phyloP scores from a whole-genome alignment of 1,140 invertebrate genomes.

The Neomicropteryx cornuta region DNA sequence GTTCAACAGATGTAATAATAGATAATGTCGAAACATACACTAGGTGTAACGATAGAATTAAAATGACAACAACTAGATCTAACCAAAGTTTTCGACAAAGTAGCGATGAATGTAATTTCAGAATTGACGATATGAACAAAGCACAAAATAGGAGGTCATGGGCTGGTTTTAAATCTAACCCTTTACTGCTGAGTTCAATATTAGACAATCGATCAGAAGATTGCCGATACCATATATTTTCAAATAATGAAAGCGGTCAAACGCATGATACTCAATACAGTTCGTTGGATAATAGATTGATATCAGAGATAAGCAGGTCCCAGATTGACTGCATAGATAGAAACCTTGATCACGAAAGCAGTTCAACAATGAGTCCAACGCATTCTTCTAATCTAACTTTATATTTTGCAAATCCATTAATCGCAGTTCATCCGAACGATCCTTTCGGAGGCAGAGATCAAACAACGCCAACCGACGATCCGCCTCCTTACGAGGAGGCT shows the following conservation, averaged over 20 bases:
- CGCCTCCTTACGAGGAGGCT: constrained; percentile 39
- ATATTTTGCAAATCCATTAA: constrained; percentile 50
- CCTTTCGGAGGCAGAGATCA: constrained; percentile 45
- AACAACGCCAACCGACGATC: constrained; percentile 37
- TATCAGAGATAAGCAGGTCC: constrained; percentile 8
- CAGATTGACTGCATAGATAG: constrained; percentile 15
- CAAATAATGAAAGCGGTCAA: constrained; percentile 2
- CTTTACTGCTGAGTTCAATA: too few relatives aligned
- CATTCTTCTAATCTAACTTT: too few relatives aligned
- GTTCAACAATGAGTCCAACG: too few relatives aligned
- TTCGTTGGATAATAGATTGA: too few relatives aligned
- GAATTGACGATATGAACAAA: constrained; percentile 8
- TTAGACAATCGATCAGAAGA: too few relatives aligned
- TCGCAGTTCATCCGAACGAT: constrained; percentile 45
- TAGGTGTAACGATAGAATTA: too few relatives aligned
- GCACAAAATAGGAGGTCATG: constrained; percentile 14
- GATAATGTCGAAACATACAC: too few relatives aligned
- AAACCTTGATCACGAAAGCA: too few relatives aligned
- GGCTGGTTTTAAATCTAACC: constrained; percentile 14
- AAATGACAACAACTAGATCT: too few relatives aligned
- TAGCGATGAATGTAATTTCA: too few relatives aligned
- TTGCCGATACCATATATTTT: too few relatives aligned
- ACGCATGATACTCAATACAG: constrained; percentile 8
- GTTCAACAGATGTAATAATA: too few relatives aligned
- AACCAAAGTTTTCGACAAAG: constrained; percentile 13